These are phyloP conservation scores for Sebastes schlegelii DNA, from an alignment of 2,113 vertebrate species.

Conservation along the genomic window DNA sequence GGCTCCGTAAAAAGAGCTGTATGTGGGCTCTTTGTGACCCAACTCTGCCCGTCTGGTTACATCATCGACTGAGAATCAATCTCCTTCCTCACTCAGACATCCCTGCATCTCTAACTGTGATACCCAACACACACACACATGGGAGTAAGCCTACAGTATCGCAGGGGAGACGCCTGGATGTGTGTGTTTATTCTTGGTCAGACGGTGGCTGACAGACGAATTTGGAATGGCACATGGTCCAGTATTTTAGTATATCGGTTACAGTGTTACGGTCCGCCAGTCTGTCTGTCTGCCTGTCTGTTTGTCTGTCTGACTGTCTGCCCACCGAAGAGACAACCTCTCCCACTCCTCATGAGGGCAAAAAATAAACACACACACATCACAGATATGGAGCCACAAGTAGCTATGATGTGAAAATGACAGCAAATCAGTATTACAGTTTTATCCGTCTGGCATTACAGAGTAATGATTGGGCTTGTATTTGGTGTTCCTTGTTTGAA, in stretches of 20 bases:
- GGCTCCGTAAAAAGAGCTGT: conserved; percentile 55
- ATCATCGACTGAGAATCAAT: conserved; percentile 77
- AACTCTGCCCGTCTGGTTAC: conserved; percentile 56
- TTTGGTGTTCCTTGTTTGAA: not conserved
- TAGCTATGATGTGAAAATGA: conserved; percentile 8
- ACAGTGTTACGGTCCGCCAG: conserved; percentile 72
- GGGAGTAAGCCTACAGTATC: conserved; percentile 41
- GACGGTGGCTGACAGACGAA: conserved; percentile 74
- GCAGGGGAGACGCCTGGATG: conserved; percentile 48
- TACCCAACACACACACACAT: conserved; percentile 31
- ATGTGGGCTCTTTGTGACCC: conserved; percentile 48
- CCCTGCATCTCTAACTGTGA: conserved; percentile 62
- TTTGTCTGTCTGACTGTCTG: conserved; percentile 60
- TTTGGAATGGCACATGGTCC: conserved; percentile 75
- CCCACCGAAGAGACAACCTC: conserved; percentile 12
- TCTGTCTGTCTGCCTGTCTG: conserved; percentile 65
- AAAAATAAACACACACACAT: conserved; percentile 61
- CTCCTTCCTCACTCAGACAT: conserved; percentile 49
- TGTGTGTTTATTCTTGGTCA: conserved; percentile 75
- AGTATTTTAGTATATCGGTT: conserved; percentile 74
- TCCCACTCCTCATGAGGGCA: conserved; percentile 32
- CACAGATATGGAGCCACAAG: conserved; percentile 9
- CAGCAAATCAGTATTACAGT: not conserved
- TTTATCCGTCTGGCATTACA: no score
- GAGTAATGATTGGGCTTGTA: not conserved